These are phyloP conservation scores for Coleophora deauratella DNA, from an alignment of 2,888 invertebrate genomes.

Conservation along the genomic window DNA sequence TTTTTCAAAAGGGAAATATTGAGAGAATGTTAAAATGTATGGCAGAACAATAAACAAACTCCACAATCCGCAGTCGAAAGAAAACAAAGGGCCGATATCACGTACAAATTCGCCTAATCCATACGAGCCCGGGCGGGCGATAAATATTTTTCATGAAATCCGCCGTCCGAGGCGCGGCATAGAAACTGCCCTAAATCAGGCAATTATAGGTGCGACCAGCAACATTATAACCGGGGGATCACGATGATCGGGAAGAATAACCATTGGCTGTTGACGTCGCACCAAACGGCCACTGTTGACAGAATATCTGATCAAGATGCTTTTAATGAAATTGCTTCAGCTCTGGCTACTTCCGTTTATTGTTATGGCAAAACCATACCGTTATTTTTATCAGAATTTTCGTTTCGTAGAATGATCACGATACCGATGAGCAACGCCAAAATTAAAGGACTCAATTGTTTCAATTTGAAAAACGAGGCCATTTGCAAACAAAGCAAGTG, in stretches of 20 bases:
- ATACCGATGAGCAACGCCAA: too few species aligned
- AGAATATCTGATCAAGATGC: slow-evolving; percentile 12
- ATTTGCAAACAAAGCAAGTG: neutral
- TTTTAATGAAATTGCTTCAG: slow-evolving; percentile 1
- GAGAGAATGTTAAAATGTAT: too few species aligned
- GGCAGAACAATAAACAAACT: neutral
- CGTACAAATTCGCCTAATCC: slow-evolving; percentile 69
- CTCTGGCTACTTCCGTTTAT: too few species aligned
- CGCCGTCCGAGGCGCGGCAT: slow-evolving; percentile 52
- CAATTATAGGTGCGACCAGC: slow-evolving; percentile 69
- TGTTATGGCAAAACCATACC: too few species aligned
- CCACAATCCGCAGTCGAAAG: neutral
- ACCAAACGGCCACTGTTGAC: slow-evolving; percentile 1
- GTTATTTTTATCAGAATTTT: too few species aligned
- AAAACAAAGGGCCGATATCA: slow-evolving; percentile 30
- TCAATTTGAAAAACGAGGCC: too few species aligned
- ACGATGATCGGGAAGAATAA: slow-evolving; percentile 25
- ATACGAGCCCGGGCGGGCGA: slow-evolving; percentile 47
- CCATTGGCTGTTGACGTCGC: slow-evolving; percentile 11
- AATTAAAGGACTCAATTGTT: too few species aligned
- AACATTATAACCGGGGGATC: slow-evolving; percentile 64
- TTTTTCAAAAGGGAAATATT: neutral
- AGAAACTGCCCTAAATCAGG: slow-evolving; percentile 69
- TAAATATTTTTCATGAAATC: slow-evolving; percentile 72
- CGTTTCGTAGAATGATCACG: neutral